These are phyloP conservation scores for Heliconius melpomene DNA, from an alignment of 1,140 invertebrate species.

Conservation along the genomic window DNA sequence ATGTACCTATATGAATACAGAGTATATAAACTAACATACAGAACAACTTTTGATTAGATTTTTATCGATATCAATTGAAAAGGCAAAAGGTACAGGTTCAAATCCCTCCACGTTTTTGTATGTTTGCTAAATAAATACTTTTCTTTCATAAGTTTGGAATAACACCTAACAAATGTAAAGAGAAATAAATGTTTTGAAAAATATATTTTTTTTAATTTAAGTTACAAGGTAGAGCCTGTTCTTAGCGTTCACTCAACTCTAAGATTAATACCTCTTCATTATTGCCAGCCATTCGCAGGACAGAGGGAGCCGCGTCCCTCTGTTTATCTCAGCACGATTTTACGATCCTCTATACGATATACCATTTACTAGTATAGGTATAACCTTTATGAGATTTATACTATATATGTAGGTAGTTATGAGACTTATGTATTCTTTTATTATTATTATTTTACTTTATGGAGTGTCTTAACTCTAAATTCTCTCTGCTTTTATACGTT, in stretches of 20 bases:
- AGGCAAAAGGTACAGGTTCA: too few relatives aligned
- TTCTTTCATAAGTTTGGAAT: too few relatives aligned
- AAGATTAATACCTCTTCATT: constrained; percentile 35
- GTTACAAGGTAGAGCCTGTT: constrained; percentile 10
- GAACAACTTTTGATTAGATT: neutral
- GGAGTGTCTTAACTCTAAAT: too few relatives aligned
- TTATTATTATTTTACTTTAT: too few relatives aligned
- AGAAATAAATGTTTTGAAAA: neutral
- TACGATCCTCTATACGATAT: constrained; percentile 27
- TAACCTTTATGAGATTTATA: constrained; percentile 17
- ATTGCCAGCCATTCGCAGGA: constrained; percentile 37
- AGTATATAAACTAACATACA: neutral
- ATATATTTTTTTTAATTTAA: constrained; percentile 1
- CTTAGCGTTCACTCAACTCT: constrained; percentile 25
- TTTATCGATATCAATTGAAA: too few relatives aligned
- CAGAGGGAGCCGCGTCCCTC: constrained; percentile 32
- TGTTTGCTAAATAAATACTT: too few relatives aligned
- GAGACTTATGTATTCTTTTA: neutral
- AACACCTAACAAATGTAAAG: too few relatives aligned
- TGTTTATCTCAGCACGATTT: constrained; percentile 33
- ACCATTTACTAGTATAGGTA: constrained; percentile 25
- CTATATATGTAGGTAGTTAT: neutral
- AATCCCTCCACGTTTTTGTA: too few relatives aligned
- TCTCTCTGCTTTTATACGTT: too few relatives aligned
- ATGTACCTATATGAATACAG: neutral